These are phyloP conservation scores for Chloroceryle inda DNA, from an alignment of 2,797 vertebrate genomes.

Conservation along the genomic window DNA sequence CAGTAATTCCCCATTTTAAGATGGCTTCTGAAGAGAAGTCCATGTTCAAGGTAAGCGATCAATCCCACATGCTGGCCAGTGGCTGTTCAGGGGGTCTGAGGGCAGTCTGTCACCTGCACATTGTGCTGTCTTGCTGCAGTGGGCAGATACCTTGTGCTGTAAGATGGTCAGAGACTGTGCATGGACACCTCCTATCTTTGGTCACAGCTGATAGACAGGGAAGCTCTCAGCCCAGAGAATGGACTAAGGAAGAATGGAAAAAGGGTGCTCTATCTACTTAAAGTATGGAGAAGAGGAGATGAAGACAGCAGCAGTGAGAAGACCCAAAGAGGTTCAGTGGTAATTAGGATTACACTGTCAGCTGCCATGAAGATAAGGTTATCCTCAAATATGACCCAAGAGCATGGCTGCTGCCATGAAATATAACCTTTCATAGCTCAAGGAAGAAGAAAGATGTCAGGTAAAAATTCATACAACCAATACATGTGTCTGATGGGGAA, in stretches of 20 bases:
- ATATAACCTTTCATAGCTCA: background rate
- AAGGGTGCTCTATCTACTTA: background rate
- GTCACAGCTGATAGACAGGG: background rate
- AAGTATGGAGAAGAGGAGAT: background rate
- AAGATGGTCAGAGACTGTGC: background rate
- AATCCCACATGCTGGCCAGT: rapidly evolving
- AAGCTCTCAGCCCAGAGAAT: background rate
- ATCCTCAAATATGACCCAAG: background rate
- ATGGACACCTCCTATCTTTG: background rate
- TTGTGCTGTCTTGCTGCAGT: rapidly evolving
- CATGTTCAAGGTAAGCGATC: background rate
- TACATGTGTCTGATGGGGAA: background rate
- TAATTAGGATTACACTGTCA: background rate
- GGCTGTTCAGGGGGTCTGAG: rapidly evolving
- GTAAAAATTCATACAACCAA: background rate
- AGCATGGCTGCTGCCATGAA: background rate
- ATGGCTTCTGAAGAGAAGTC: background rate
- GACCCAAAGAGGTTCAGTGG: background rate
- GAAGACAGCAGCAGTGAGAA: background rate
- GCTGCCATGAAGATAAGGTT: background rate
- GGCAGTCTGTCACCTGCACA: background rate
- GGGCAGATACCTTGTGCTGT: rapidly evolving
- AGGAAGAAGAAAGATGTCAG: background rate
- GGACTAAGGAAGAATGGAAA: background rate
- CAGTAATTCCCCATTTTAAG: background rate